These are phyloP conservation scores for Bubo scandiacus DNA, from an alignment of 2,113 vertebrate genomes.

Conservation along the genomic window DNA sequence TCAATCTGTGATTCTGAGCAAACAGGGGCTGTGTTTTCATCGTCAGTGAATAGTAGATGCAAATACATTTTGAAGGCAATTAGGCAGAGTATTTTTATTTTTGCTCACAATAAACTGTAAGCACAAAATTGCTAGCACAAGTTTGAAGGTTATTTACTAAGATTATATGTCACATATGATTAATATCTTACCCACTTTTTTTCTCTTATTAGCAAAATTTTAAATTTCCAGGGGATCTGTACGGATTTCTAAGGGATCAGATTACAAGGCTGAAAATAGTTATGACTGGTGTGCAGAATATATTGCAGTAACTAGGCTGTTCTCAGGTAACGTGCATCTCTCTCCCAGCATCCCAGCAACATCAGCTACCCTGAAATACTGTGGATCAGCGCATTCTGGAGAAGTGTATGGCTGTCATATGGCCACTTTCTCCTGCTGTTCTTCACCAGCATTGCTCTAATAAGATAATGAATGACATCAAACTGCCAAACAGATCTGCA, in stretches of 20 bases:
- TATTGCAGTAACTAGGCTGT: not conserved
- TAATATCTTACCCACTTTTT: not conserved
- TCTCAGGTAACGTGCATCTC: not conserved
- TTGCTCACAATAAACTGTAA: constrained; percentile 59
- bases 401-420: not conserved
- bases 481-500: not conserved
- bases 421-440: not conserved
- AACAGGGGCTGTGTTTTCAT: not conserved
- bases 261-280: not conserved
- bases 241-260: not conserved
- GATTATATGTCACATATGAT: constrained; percentile 22
- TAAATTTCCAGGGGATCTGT: not conserved
- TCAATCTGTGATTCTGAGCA: not conserved
- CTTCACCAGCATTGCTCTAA: not conserved
- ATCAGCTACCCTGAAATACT: not conserved
- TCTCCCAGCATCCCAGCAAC: not conserved
- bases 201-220: not conserved
- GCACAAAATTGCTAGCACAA: not conserved
- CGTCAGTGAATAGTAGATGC: not conserved
- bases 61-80: constrained; percentile 53
- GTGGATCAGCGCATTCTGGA: not conserved
- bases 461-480: not conserved
- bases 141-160: constrained; percentile 30
- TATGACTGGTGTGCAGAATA: not conserved
- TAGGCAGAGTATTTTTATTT: constrained; percentile 49